Base-by-base conservation (phyloP, 2,888 invertebrate genomes). In the Chelonus formosanus region DNA sequence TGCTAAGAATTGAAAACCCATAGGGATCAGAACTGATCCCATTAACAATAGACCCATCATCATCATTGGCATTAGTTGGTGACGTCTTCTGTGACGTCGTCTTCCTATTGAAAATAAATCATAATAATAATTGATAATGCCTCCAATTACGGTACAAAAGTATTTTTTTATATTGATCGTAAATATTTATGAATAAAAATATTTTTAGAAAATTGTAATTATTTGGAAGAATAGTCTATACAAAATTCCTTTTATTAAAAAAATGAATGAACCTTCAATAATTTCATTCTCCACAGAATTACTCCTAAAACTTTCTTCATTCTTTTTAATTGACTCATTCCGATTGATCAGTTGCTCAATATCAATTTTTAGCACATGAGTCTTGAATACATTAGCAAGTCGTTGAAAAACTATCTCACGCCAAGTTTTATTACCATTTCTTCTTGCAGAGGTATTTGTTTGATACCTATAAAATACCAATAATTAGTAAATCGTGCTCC, bases 1-100 rank as follows among this genome's bases (percentile, higher is more conserved):
- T 0, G 94, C 92, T 1, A 94, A 86, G 82, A 94, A 91, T 81
- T 94, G 93, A 80, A 94, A 94, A 8, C 93, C 94, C 89, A 94
- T 90, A 0, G 94, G 94, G 8, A 94, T 86, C 0, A 94, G 80
- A 3, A 94, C 89, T 80, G 92, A 89, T 0, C 92, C 91, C 78
- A 94, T 88, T 10, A 93, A 89, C 36, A 93, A 88, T 20, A 92
- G 85, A 0, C 92, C 93, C 78, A 93, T 92, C 86, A 93, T 90
- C 88, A 94, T 89, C 84, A 93, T 88, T 0, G 92, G 90, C 84
- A 92, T 87, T 88, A 93, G 89, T 54, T 89, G 88, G 54, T 90
- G 89, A 62, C 89, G 87, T 40, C 89, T 87, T 7, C 73, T 75
- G 0, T 89, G 87, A 48, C 90, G 87, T 55, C 85, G 85, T 78